Conservation (phyloP, 2,113 vertebrate species). For the Micronisus gabar region DNA sequence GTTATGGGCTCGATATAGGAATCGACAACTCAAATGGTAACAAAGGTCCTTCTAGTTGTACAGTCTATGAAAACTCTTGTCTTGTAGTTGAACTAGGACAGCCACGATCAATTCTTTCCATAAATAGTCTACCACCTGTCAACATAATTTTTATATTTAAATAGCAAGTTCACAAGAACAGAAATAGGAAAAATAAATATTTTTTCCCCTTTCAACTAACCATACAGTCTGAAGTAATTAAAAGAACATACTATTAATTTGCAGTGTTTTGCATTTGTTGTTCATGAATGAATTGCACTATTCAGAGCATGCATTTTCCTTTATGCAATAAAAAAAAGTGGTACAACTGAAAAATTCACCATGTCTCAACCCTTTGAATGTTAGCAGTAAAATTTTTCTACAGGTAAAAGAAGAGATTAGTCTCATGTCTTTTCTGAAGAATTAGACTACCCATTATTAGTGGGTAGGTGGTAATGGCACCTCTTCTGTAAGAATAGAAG, state of each 20-base stretch:
- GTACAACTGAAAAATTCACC: not conserved
- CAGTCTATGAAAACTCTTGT: not conserved
- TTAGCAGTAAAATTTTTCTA: not conserved
- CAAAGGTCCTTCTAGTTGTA: not conserved
- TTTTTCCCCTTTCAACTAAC: not conserved
- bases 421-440: not conserved
- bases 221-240: not conserved
- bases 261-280: not conserved
- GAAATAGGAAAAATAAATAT: not conserved
- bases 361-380: not conserved
- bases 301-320: not conserved
- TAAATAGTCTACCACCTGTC: not conserved
- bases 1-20: not conserved
- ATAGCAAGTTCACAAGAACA: not conserved
- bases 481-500: not conserved
- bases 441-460: not conserved
- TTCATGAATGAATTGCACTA: not conserved
- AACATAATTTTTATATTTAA: not conserved
- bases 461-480: not conserved
- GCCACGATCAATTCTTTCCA: not conserved
- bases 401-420: not conserved
- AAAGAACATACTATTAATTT: not conserved
- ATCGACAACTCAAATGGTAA: not conserved
- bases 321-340: not conserved
- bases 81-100: not conserved